Percentiles rank a stretch among this genome's conserved stretches.
Evolutionary conservation across 2,888 invertebrate genomes (phyloP).

Genomic region (Oligia latruncula): DNA sequence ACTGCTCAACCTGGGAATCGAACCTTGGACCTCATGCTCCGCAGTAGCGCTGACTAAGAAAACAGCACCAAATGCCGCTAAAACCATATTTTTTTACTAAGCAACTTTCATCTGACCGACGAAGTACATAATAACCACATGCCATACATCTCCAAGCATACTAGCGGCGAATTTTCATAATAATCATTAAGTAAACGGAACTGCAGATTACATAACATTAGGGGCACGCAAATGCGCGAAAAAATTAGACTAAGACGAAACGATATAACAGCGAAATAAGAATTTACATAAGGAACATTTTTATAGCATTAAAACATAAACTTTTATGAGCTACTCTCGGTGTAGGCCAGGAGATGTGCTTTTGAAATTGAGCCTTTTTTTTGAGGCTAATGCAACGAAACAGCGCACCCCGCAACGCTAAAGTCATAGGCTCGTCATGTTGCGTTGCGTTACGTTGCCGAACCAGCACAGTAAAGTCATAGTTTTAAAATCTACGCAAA

Average conservation of each 20-base stretch:
- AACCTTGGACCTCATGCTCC: not conserved
- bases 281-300: constrained; percentile 73
- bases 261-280: constrained; percentile 65
- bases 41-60: not conserved
- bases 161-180: constrained; percentile 21
- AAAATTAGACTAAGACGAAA: constrained; percentile 47
- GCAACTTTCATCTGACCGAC: not conserved
- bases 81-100: not conserved
- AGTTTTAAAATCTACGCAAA: not conserved
- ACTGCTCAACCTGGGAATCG: not conserved
- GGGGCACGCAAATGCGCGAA: constrained; percentile 40
- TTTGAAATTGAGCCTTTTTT: constrained; percentile 51
- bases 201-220: constrained; percentile 48
- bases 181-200: constrained; percentile 49
- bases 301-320: constrained; percentile 76
- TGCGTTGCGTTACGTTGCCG: not conserved
- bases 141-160: constrained; percentile 16
- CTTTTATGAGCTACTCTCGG: constrained; percentile 72
- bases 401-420: not conserved
- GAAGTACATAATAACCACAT: constrained; percentile 3
- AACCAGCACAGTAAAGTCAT: not conserved
- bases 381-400: not conserved
- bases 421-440: not conserved
- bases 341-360: constrained; percentile 61
- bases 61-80: not conserved